A percentile compares a stretch with the other conserved stretches of the same genome.
Conservation (phyloP, 2,888 invertebrate genomes). For the Cosmopolites sordidus region DNA sequence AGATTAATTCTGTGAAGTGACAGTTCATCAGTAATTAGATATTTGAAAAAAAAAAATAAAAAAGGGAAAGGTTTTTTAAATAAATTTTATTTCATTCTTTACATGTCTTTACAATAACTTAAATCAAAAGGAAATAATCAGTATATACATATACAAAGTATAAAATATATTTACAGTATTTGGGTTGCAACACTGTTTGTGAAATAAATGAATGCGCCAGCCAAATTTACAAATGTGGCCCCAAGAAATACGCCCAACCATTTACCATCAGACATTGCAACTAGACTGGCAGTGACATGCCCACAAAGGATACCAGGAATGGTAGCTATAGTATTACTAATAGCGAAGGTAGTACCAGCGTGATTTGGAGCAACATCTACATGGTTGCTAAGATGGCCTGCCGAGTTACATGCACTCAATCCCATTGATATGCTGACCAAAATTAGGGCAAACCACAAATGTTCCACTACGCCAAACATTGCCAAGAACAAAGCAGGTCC, state of each 20-base stretch:
- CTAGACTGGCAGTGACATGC: slow-evolving; percentile 70
- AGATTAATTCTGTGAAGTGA: no score
- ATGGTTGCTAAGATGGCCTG: slow-evolving; percentile 73
- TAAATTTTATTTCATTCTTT: no score
- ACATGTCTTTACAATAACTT: neutral
- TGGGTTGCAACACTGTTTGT: slow-evolving; percentile 68
- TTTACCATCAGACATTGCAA: slow-evolving; percentile 63
- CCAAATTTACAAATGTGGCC: slow-evolving; percentile 67
- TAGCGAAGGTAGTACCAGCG: slow-evolving; percentile 71
- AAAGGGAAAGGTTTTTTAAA: no score
- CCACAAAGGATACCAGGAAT: slow-evolving; percentile 72
- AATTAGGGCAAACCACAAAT: slow-evolving; percentile 63
- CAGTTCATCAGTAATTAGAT: no score
- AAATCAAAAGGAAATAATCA: neutral
- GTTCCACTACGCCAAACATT: slow-evolving; percentile 66
- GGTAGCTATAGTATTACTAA: slow-evolving; percentile 71
- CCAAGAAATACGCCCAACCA: slow-evolving; percentile 73
- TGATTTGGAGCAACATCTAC: slow-evolving; percentile 74
- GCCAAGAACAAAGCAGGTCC: slow-evolving; percentile 69
- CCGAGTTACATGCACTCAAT: slow-evolving; percentile 69
- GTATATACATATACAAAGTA: slow-evolving; percentile 11
- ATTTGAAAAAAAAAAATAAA: no score
- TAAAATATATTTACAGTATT: slow-evolving; percentile 49
- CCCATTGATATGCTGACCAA: slow-evolving; percentile 72
- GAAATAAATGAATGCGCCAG: slow-evolving; percentile 67